These are phyloP conservation scores for Natator depressus DNA, from an alignment of 2,113 vertebrate genomes.

Conservation along the genomic window DNA sequence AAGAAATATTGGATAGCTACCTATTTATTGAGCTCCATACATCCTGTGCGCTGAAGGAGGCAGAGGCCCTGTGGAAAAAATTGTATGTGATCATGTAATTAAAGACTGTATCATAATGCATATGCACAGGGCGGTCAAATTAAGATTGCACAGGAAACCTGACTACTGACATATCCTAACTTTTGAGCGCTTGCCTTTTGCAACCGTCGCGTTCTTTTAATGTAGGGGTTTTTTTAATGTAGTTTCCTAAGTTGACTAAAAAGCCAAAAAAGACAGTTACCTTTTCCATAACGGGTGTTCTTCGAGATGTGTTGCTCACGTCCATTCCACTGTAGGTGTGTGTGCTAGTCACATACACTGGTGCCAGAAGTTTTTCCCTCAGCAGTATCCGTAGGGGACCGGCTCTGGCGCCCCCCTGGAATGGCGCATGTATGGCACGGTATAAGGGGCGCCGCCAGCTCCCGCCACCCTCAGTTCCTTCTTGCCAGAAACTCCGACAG, in stretches of 20 bases:
- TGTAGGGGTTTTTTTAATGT: not conserved
- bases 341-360: too few species aligned
- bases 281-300: too few species aligned
- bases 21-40: conserved; percentile 29
- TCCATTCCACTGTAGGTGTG: too few species aligned
- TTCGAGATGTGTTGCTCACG: too few species aligned
- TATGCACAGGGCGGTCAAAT: conserved; percentile 56
- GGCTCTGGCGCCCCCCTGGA: too few species aligned
- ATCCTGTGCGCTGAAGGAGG: conserved; percentile 15
- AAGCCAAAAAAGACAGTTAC: not conserved
- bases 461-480: too few species aligned
- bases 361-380: too few species aligned
- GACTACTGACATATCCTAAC: conserved; percentile 22
- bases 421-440: too few species aligned
- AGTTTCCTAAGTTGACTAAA: not conserved
- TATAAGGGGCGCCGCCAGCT: too few species aligned
- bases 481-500: too few species aligned
- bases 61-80: conserved; percentile 55
- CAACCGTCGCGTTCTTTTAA: not conserved
- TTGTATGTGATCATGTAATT: conserved; percentile 59
- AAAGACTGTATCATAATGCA: conserved; percentile 66
- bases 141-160: conserved; percentile 19
- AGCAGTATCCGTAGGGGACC: too few species aligned
- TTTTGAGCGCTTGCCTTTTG: not conserved
- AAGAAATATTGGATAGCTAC: not conserved